Percentiles rank a stretch among this genome's conserved stretches.
Evolutionary conservation across 2,888 invertebrate species (phyloP).

Genomic region (Philhelius pedissequus): DNA sequence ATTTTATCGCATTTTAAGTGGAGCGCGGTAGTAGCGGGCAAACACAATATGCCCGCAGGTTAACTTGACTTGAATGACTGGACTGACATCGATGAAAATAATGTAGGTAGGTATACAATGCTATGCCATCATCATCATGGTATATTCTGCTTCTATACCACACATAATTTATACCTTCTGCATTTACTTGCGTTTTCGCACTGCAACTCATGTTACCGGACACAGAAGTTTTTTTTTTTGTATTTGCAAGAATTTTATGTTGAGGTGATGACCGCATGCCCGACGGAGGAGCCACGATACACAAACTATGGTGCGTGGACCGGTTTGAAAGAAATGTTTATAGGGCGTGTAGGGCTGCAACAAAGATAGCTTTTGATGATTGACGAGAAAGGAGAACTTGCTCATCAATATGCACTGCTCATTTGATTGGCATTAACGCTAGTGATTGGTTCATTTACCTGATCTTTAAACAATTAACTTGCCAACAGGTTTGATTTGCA

Average conservation of each 20-base stretch:
- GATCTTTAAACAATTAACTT: constrained; percentile 75
- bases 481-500: constrained; percentile 77
- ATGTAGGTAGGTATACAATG: background rate
- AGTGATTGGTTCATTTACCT: constrained; percentile 63
- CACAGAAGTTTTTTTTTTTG: constrained; percentile 18
- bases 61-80: background rate
- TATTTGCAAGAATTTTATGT: background rate
- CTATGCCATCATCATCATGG: background rate
- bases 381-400: background rate
- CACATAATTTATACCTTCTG: constrained; percentile 42
- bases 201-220: constrained; percentile 44
- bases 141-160: background rate
- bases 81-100: constrained; percentile 24
- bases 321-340: constrained; percentile 9
- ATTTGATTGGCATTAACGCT: constrained; percentile 68
- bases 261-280: background rate
- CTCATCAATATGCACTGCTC: constrained; percentile 46
- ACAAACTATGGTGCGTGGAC: background rate
- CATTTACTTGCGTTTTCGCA: constrained; percentile 59
- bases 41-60: constrained; percentile 20
- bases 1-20: constrained; percentile 54
- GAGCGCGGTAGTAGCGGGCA: constrained; percentile 2
- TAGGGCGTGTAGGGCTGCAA: constrained; percentile 6
- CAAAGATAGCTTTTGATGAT: background rate
- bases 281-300: background rate